A percentile compares a stretch with the other conserved stretches of the same genome.
phyloP scores from a whole-genome alignment of 2,113 vertebrate genomes.

The Peromyscus maniculatus region DNA sequence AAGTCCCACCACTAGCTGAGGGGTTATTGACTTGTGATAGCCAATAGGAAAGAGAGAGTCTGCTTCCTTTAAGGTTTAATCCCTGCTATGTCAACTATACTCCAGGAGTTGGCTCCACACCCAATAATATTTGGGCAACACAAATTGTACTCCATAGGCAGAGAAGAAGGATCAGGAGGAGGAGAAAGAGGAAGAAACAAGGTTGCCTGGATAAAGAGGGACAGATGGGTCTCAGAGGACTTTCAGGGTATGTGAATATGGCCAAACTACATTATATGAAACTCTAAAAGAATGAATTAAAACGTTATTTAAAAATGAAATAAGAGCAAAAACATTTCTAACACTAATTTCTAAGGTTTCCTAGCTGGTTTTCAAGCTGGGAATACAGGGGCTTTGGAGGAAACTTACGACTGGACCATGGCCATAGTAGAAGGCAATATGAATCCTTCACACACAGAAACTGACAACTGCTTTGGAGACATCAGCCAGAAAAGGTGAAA shows the following conservation, averaged over 20 bases:
- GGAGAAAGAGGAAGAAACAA: neutral
- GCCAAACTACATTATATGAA: neutral
- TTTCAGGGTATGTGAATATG: neutral
- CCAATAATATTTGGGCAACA: neutral
- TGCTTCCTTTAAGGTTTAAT: neutral
- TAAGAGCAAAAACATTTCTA: neutral
- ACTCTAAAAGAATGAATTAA: neutral
- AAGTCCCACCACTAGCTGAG: neutral
- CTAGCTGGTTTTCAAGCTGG: neutral
- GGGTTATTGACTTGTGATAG: neutral
- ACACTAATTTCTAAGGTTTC: neutral
- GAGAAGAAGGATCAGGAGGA: neutral
- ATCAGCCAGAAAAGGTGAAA: neutral
- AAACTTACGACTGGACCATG: neutral
- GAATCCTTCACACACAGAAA: neutral
- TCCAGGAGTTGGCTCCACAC: neutral
- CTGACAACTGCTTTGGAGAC: neutral
- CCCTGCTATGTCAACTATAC: neutral
- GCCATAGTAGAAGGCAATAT: neutral
- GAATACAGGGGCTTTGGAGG: neutral
- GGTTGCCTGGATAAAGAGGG: neutral
- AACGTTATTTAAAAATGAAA: neutral
- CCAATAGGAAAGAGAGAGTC: neutral
- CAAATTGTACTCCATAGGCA: neutral
- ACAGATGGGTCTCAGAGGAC: neutral